These are phyloP conservation scores for Bufo bufo DNA, from an alignment of 2,113 vertebrate genomes.

Conservation along the genomic window DNA sequence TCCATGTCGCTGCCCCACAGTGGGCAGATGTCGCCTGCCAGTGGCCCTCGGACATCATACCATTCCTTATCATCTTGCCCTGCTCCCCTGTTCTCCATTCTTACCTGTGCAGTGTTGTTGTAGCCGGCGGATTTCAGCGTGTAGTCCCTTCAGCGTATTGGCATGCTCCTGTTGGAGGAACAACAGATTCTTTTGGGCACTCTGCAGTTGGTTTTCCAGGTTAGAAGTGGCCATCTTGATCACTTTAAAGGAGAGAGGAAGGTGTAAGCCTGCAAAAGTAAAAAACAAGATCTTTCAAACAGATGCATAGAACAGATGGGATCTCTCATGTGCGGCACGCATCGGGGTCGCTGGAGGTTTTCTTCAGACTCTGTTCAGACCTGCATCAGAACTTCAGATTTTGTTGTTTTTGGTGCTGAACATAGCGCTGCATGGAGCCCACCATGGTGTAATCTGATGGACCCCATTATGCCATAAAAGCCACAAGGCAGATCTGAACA, in stretches of 20 bases:
- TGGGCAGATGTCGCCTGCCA: no score
- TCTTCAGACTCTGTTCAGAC: no score
- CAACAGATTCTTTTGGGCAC: slow-evolving; percentile 94
- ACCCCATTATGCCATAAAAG: no score
- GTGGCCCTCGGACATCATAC: not conserved
- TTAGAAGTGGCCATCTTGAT: slow-evolving; percentile 86
- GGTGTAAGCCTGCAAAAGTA: not conserved
- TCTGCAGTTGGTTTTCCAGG: slow-evolving; percentile 96
- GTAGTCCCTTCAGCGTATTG: slow-evolving; percentile 88
- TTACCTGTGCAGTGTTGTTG: slow-evolving; percentile 96
- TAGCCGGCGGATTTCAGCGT: slow-evolving; percentile 88
- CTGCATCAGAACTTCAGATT: no score
- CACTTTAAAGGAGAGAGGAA: slow-evolving; percentile 45
- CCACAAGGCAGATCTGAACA: no score
- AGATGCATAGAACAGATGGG: not conserved
- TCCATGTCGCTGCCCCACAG: no score
- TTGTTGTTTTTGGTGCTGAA: no score
- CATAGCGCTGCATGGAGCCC: no score
- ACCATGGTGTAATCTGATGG: no score
- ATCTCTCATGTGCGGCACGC: not conserved
- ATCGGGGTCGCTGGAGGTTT: no score
- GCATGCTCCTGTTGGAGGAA: slow-evolving; percentile 95
- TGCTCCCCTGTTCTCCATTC: not conserved
- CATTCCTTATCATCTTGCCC: not conserved
- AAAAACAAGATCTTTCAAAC: not conserved